Evolutionary conservation across 2,888 invertebrate species (phyloP).

Genomic region (Nemapogon koenigi): DNA sequence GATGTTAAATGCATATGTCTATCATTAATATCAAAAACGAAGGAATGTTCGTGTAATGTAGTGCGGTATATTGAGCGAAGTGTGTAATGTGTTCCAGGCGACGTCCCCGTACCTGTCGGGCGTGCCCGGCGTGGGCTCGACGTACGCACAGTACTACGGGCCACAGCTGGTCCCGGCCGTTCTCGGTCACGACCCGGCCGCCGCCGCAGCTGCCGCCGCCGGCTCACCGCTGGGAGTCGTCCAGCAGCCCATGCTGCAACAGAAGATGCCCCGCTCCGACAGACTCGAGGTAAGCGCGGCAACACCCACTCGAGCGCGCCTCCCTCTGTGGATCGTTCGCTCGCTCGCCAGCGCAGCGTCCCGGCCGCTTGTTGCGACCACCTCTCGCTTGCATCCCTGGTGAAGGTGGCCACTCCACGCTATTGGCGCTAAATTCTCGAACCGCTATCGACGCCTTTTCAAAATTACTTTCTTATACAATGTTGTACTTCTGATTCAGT

Average conservation of each 20-base stretch:
- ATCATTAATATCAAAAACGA: too few species aligned
- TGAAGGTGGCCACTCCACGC: slow-evolving; percentile 34
- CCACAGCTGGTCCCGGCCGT: slow-evolving; percentile 89
- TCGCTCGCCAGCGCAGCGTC: slow-evolving; percentile 22
- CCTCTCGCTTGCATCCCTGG: slow-evolving; percentile 54
- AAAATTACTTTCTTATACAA: background rate
- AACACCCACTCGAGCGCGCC: slow-evolving; percentile 20
- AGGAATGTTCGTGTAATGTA: too few species aligned
- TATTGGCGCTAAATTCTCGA: slow-evolving; percentile 38
- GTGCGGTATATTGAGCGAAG: too few species aligned
- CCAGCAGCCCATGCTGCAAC: slow-evolving; percentile 87
- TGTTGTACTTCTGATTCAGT: background rate
- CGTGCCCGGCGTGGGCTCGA: slow-evolving; percentile 87
- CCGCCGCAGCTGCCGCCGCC: slow-evolving; percentile 74
- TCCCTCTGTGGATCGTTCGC: background rate
- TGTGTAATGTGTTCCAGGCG: slow-evolving; percentile 70
- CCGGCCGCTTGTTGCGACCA: slow-evolving; percentile 52
- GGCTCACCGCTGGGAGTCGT: slow-evolving; percentile 86
- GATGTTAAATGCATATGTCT: background rate
- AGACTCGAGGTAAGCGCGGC: slow-evolving; percentile 89
- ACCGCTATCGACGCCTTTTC: background rate
- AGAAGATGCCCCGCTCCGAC: slow-evolving; percentile 94
- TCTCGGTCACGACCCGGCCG: slow-evolving; percentile 87
- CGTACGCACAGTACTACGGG: slow-evolving; percentile 91
- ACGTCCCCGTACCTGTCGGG: slow-evolving; percentile 92